Evolutionary conservation across 2,888 invertebrate species (phyloP).

Genomic region (Synergus itoensis): DNA sequence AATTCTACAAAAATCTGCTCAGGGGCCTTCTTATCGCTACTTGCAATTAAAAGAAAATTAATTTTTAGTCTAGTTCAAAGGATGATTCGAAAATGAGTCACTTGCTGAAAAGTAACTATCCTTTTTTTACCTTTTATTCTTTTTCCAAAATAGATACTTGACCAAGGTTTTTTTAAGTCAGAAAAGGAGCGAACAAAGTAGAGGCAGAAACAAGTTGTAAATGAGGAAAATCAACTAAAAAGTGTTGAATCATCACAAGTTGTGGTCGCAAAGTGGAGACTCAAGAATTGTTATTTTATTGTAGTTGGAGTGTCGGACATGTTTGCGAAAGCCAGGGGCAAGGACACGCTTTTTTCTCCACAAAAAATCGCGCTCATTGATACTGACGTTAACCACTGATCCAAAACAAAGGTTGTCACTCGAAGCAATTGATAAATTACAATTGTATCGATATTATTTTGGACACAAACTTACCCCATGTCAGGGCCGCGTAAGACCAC

Average conservation of each 20-base stretch:
- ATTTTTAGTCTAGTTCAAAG: background rate
- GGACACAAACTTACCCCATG: conserved; percentile 74
- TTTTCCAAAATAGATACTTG: background rate
- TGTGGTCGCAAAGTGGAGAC: background rate
- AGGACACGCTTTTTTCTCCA: background rate
- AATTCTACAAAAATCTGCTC: background rate
- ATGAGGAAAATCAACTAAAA: background rate
- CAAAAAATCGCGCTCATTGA: background rate
- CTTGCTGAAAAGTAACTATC: background rate
- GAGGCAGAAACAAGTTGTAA: background rate
- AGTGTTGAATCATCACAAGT: background rate
- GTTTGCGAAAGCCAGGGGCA: background rate
- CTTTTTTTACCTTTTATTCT: background rate
- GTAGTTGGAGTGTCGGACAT: background rate
- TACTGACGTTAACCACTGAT: background rate
- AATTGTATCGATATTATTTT: conserved; percentile 54
- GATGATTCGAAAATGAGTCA: conserved; percentile 3
- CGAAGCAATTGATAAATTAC: conserved; percentile 39
- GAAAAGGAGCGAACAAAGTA: background rate
- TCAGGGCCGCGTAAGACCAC: conserved; percentile 68
- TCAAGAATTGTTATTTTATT: conserved; percentile 29
- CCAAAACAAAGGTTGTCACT: background rate
- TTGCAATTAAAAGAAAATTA: background rate
- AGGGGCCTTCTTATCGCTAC: background rate
- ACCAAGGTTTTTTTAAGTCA: background rate